Percentiles rank a stretch among this genome's conserved stretches.
Evolutionary conservation across 2,888 invertebrate species (phyloP).

Genomic region (Drosophila longiperda): DNA sequence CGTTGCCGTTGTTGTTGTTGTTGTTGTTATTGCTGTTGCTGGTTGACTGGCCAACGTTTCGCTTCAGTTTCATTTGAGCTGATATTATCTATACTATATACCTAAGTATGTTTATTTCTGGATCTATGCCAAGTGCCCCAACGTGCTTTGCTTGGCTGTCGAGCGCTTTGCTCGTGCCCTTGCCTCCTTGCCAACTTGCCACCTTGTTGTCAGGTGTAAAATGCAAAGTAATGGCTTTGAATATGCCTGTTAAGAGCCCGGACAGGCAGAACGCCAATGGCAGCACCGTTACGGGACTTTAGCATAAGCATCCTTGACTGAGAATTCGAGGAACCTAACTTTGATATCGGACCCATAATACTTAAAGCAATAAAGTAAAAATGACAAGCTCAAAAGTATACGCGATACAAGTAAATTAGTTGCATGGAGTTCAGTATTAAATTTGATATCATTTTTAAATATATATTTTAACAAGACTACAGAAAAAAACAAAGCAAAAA

Average conservation of each 20-base stretch:
- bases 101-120: constrained; percentile 41
- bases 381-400: background rate
- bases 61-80: constrained; percentile 27
- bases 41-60: constrained; percentile 17
- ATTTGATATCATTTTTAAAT: background rate
- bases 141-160: constrained; percentile 42
- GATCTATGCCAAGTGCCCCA: constrained; percentile 65
- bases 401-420: background rate
- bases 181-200: constrained; percentile 16
- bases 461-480: background rate
- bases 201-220: constrained; percentile 72
- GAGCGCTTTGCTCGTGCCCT: constrained; percentile 26
- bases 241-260: constrained; percentile 67
- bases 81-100: constrained; percentile 10
- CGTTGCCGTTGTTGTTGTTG: constrained; percentile 14
- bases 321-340: constrained; percentile 13
- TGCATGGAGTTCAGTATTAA: background rate
- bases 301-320: constrained; percentile 14
- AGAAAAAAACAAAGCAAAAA: background rate
- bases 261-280: constrained; percentile 35
- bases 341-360: constrained; percentile 4
- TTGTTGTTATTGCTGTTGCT: constrained; percentile 3
- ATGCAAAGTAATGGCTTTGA: constrained; percentile 77
- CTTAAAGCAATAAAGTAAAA: constrained; percentile 1
- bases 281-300: constrained; percentile 16